phyloP scores from a whole-genome alignment of 2,797 vertebrate species.

The Morelia viridis region DNA sequence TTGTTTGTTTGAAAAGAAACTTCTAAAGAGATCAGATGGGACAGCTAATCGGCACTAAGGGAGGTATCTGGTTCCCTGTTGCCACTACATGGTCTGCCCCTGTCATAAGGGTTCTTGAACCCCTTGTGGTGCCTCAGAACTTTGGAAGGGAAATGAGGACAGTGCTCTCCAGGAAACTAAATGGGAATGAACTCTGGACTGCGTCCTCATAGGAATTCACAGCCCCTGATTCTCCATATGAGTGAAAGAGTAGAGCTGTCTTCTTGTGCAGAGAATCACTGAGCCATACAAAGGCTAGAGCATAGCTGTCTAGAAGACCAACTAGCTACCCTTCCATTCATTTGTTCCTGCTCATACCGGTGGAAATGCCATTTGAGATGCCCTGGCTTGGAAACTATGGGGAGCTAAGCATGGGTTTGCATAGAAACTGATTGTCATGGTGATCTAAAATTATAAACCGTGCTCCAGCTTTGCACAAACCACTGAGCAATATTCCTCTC shows the following conservation, averaged over 20 bases:
- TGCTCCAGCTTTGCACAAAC: neutral
- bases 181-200: neutral
- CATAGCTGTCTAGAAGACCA: neutral
- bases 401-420: neutral
- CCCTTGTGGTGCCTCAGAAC: neutral
- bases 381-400: neutral
- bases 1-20: neutral
- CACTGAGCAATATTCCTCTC: neutral
- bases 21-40: neutral
- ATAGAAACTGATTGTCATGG: neutral
- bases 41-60: neutral
- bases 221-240: neutral
- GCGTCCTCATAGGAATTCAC: neutral
- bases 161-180: neutral
- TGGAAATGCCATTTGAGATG: neutral
- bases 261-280: neutral
- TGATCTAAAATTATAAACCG: neutral
- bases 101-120: neutral
- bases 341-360: neutral
- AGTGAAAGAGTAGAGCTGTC: neutral
- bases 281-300: neutral
- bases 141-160: neutral
- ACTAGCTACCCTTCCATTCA: too few relatives aligned
- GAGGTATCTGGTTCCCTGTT: neutral
- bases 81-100: neutral